phyloP scores from a whole-genome alignment of 2,888 invertebrate species.

The Punctoribates punctum region DNA sequence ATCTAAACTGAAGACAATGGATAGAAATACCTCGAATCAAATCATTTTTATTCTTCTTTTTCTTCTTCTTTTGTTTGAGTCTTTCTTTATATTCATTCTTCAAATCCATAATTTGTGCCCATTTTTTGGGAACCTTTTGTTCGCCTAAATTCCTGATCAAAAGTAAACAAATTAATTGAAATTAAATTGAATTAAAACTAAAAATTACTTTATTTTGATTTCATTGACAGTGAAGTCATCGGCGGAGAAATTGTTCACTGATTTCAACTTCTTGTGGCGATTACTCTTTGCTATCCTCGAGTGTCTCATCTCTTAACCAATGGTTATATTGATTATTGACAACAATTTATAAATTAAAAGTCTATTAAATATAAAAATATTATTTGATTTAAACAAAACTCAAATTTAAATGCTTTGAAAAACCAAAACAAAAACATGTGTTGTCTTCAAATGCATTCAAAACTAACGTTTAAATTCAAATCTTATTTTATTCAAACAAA shows the following conservation, averaged over 20 bases:
- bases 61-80: slow-evolving; percentile 18
- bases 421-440: no score
- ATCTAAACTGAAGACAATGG: neutral
- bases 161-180: neutral
- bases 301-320: slow-evolving; percentile 29
- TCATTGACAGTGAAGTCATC: neutral
- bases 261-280: slow-evolving; percentile 39
- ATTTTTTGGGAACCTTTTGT: slow-evolving; percentile 29
- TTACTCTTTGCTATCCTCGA: slow-evolving; percentile 17
- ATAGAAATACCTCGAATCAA: slow-evolving; percentile 6
- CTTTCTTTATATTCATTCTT: slow-evolving; percentile 27
- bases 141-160: slow-evolving; percentile 34
- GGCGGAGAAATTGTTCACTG: neutral
- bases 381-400: no score
- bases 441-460: no score
- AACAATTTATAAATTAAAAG: neutral
- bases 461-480: no score
- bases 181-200: neutral
- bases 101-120: slow-evolving; percentile 20
- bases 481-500: no score
- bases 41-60: slow-evolving; percentile 13
- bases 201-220: slow-evolving; percentile 13
- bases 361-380: no score
- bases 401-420: no score
- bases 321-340: neutral